phyloP scores from a whole-genome alignment of 2,797 vertebrate species.

The Pachyuromys duprasi region DNA sequence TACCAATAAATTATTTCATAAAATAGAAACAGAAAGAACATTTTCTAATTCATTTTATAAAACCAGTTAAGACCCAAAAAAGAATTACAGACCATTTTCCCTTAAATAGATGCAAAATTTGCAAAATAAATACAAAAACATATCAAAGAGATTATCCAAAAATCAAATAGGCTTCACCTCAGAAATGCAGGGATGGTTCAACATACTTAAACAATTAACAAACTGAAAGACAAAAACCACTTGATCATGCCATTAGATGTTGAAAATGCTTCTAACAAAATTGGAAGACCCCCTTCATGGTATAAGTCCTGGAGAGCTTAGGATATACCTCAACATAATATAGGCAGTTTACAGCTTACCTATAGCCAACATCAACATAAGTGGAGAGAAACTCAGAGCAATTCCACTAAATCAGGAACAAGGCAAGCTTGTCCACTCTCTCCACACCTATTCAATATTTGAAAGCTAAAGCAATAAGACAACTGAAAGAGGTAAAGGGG shows the following conservation, averaged over 20 bases:
- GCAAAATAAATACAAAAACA: no score
- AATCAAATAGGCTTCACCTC: no score
- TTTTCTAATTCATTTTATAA: no score
- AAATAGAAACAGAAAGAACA: no score
- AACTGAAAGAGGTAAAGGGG: background rate
- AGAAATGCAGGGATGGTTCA: no score
- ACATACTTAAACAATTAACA: background rate
- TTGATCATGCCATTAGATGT: background rate
- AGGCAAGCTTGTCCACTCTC: background rate
- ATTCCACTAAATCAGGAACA: background rate
- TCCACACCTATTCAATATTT: background rate
- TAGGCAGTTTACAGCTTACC: background rate
- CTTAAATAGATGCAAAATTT: no score
- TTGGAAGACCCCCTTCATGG: background rate
- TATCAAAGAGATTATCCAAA: no score
- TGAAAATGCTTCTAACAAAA: background rate
- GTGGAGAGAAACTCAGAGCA: background rate
- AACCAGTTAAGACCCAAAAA: no score
- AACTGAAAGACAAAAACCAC: background rate
- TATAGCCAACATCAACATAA: background rate
- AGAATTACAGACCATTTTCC: no score
- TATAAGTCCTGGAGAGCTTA: background rate
- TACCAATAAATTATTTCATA: no score
- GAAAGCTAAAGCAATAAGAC: background rate
- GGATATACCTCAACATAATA: background rate